A percentile compares a stretch with the other conserved stretches of the same genome.
phyloP scores from a whole-genome alignment of 2,797 vertebrate species.

The Aythya fuligula region DNA sequence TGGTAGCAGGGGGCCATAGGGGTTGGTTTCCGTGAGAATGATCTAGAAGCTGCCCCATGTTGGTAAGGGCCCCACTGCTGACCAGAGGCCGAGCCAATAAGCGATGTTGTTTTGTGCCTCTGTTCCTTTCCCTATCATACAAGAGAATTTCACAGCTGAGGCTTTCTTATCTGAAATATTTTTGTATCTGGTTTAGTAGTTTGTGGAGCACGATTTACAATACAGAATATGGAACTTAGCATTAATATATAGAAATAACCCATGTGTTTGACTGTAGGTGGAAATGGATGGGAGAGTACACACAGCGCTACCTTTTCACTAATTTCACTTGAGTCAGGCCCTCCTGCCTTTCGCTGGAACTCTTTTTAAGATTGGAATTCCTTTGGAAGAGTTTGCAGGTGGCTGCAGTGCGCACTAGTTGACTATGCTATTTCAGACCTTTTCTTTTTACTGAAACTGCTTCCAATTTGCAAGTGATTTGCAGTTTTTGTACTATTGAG shows the following conservation, averaged over 20 bases:
- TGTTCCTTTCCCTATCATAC: background rate
- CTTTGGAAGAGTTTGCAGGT: conserved; percentile 64
- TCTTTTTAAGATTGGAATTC: conserved; percentile 51
- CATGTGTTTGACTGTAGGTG: background rate
- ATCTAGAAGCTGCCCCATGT: too few relatives aligned
- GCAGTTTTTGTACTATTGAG: conserved; percentile 19
- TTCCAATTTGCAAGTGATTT: conserved; percentile 47
- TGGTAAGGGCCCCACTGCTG: too few relatives aligned
- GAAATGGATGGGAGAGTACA: background rate
- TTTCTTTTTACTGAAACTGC: conserved; percentile 19
- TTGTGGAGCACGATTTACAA: background rate
- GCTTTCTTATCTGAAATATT: background rate
- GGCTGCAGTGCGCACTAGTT: background rate
- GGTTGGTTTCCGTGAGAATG: too few relatives aligned
- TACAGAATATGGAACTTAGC: background rate
- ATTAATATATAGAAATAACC: background rate
- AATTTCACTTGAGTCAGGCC: background rate
- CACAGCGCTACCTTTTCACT: background rate
- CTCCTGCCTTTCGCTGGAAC: conserved; percentile 7
- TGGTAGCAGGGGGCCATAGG: too few relatives aligned
- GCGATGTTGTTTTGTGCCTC: too few relatives aligned
- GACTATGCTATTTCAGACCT: conserved; percentile 53
- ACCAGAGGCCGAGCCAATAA: too few relatives aligned
- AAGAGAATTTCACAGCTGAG: background rate
- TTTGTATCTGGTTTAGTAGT: background rate